Base-by-base conservation (phyloP, 2,113 vertebrate species). In the Oryzias melastigma region DNA sequence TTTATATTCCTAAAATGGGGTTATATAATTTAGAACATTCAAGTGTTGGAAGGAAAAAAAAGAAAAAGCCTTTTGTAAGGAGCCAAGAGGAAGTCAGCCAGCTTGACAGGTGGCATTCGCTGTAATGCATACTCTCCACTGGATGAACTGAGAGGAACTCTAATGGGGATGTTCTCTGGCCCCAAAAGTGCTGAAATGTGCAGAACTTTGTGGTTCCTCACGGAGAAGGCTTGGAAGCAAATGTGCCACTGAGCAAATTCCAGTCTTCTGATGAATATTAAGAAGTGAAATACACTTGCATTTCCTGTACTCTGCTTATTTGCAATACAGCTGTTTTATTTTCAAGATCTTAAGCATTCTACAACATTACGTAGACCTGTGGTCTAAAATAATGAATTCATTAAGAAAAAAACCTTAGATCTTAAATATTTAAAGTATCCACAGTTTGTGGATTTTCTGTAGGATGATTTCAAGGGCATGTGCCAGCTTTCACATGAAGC, bases 81-180 rank as follows among this genome's bases (percentile, higher is more conserved):
- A 64, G 45, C 52, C 43, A 64, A 54, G 18, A 40, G 62, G 44
- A 55, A 55, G 27, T 16, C 6, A 55, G 62, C 0, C 44, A 64
- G 35, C 43, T 17, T 35, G 35, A 35, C 35, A 35, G 19, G 20
- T 42, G 16, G 51, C 2, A 18, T 20, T 18, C 52, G 19, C 40
- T 29, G 52, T 54, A 54, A 40, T 5, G 16, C 35, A 22, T 45
- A 5, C 25, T 51, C 35, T 51, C 49, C 25, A 51, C 29, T 52
- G 25, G 51, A n/a, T 18, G 7, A n/a, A 52, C 51, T 52, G 24
- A 8, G 50, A 27, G 25, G 7, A 29, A 29, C 24, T 29, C 10
- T 29, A 52, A 52, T 29, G 51, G 51, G 51, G 24, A 58, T 46
- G 42, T 45, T 25, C 22, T 58, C 42, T 24, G 19, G 42, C 6